A percentile compares a stretch with the other conserved stretches of the same genome.
Conservation (phyloP, 1,140 invertebrate genomes). For the Brachionus calyciflorus region DNA sequence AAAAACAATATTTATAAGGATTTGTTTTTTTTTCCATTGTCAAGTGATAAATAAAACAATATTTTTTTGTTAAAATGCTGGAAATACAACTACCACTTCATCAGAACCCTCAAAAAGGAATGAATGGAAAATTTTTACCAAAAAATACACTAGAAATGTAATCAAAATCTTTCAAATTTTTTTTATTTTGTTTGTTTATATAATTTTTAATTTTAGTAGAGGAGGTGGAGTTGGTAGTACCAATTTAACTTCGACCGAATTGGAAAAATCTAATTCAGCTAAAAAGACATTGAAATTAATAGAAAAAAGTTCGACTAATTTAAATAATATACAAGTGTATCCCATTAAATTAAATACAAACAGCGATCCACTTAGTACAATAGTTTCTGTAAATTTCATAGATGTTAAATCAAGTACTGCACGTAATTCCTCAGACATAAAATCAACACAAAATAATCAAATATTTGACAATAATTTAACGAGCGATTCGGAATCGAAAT, state of each 20-base stretch:
- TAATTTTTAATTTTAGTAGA: not conserved
- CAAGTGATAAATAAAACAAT: not conserved
- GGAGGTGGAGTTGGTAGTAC: conserved; percentile 34
- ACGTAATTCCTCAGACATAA: not conserved
- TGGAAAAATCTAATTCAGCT: not conserved
- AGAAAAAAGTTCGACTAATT: conserved; percentile 18
- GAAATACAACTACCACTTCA: conserved; percentile 45
- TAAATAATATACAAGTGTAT: conserved; percentile 6
- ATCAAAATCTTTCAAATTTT: not conserved
- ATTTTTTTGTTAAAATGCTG: conserved; percentile 30
- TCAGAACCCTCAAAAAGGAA: conserved; percentile 41
- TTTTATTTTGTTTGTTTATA: not conserved
- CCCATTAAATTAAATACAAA: conserved; percentile 15
- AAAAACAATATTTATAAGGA: not conserved
- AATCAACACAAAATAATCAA: not conserved
- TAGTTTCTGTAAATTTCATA: conserved; percentile 27
- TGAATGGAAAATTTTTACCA: conserved; percentile 47
- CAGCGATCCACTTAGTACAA: not conserved
- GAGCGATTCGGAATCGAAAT: not conserved
- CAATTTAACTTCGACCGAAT: not conserved
- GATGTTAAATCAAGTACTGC: conserved; percentile 28
- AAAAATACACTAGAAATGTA: conserved; percentile 46
- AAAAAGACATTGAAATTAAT: conserved; percentile 28
- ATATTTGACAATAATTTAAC: no score
- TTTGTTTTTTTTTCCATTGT: not conserved